Evolutionary conservation across 2,113 vertebrate genomes (phyloP).

Genomic region (Rhynchomys soricoides): DNA sequence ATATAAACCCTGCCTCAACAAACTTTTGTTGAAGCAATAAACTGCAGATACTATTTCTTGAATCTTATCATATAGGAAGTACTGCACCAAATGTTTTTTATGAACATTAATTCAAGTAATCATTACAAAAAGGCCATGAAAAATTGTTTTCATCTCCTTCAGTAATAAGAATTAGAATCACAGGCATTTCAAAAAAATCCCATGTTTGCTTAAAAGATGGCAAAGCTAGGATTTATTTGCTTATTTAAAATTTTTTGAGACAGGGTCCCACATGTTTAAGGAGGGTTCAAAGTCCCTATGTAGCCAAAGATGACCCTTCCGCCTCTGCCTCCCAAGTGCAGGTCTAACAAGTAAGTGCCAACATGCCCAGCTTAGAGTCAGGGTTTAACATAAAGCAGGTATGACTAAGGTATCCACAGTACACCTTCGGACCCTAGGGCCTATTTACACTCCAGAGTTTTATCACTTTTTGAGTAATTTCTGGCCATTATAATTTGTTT

Average conservation of each 20-base stretch:
- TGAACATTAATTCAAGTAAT: constrained; percentile 1
- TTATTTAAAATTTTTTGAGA: neutral
- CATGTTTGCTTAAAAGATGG: neutral
- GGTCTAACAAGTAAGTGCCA: neutral
- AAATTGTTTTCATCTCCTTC: constrained; percentile 23
- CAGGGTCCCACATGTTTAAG: neutral
- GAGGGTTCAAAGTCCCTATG: neutral
- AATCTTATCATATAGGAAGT: neutral
- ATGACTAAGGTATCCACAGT: neutral
- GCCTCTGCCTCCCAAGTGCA: neutral
- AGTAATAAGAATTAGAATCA: constrained; percentile 17
- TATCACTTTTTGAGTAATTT: constrained; percentile 10
- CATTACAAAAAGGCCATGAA: neutral
- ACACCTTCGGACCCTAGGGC: neutral
- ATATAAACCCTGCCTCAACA: neutral
- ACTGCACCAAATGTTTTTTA: neutral
- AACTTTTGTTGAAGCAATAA: neutral
- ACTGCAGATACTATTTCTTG: neutral
- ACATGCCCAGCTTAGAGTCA: neutral
- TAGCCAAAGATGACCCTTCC: neutral
- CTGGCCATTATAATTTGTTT: neutral
- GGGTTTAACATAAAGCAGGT: constrained; percentile 1
- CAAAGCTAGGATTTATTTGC: constrained; percentile 22
- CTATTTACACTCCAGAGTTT: neutral
- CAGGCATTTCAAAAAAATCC: neutral